These are phyloP conservation scores for Calliopsis andreniformis DNA, from an alignment of 1,140 invertebrate genomes.

Conservation along the genomic window DNA sequence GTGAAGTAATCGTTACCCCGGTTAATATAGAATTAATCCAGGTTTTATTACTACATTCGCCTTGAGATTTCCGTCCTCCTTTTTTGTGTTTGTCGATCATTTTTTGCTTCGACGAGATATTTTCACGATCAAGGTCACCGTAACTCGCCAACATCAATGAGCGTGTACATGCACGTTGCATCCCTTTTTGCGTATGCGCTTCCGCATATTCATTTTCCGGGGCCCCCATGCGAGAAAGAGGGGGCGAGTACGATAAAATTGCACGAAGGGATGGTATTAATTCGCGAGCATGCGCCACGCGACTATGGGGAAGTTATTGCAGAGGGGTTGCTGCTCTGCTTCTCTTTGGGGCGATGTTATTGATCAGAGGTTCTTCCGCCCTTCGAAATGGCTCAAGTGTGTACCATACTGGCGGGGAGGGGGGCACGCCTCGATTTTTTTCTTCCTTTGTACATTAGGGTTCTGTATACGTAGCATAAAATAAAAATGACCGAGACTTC, in stretches of 20 bases:
- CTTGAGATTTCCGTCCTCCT: no score
- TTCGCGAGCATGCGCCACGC: conserved; percentile 60
- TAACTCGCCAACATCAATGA: conserved; percentile 28
- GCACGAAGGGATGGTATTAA: conserved; percentile 47
- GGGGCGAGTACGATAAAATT: conserved; percentile 15
- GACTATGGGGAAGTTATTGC: conserved; percentile 56
- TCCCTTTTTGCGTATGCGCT: conserved; percentile 10
- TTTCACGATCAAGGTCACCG: conserved; percentile 57
- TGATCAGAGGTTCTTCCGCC: conserved; percentile 60
- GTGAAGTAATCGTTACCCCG: no score
- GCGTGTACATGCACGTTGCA: conserved; percentile 5
- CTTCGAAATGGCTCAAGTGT: conserved; percentile 53
- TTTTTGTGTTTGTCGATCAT: background rate
- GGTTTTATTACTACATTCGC: no score
- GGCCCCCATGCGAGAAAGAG: background rate
- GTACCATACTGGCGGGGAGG: conserved; percentile 47
- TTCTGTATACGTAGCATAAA: no score
- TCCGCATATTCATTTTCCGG: conserved; percentile 30
- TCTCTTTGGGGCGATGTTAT: conserved; percentile 54
- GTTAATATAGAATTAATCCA: no score
- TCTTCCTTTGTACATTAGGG: background rate
- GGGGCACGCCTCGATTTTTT: conserved; percentile 1
- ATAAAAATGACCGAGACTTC: background rate
- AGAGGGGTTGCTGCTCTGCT: conserved; percentile 45
- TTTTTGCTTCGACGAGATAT: background rate